phyloP scores from a whole-genome alignment of 2,888 invertebrate genomes.

The Hemicrepidius hirtus region DNA sequence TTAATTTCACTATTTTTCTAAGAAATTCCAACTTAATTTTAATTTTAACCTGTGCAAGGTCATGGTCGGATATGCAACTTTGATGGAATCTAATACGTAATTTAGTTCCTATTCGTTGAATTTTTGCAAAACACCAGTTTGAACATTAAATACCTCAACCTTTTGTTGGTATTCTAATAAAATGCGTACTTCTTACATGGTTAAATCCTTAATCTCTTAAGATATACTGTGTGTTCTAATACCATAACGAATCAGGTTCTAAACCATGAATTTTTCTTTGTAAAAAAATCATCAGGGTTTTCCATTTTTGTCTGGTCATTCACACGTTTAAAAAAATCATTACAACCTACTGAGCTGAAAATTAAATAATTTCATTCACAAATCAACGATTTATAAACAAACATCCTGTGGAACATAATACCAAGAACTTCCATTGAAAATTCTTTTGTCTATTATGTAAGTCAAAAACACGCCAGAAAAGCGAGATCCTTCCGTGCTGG shows the following conservation, averaged over 20 bases:
- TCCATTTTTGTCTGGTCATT: too few relatives aligned
- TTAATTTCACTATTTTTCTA: constrained; percentile 2
- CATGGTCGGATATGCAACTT: constrained; percentile 5
- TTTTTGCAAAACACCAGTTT: not conserved
- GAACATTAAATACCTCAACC: not conserved
- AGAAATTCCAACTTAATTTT: not conserved
- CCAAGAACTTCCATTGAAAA: constrained; percentile 19
- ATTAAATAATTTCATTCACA: not conserved
- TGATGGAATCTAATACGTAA: not conserved
- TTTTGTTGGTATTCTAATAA: constrained; percentile 5
- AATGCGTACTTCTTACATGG: not conserved
- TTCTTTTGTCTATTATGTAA: not conserved
- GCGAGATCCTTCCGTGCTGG: constrained; percentile 8
- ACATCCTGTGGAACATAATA: constrained; percentile 10
- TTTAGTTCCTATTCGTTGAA: not conserved
- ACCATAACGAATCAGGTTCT: too few relatives aligned
- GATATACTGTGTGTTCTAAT: too few relatives aligned
- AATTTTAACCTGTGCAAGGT: not conserved
- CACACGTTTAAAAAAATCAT: too few relatives aligned
- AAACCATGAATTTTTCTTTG: too few relatives aligned
- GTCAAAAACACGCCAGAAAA: not conserved
- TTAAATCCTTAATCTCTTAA: not conserved
- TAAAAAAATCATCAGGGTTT: too few relatives aligned
- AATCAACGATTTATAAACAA: not conserved
- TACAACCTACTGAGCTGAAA: not conserved